phyloP scores from a whole-genome alignment of 2,888 invertebrate genomes.

The Caenorhabditis wallacei region DNA sequence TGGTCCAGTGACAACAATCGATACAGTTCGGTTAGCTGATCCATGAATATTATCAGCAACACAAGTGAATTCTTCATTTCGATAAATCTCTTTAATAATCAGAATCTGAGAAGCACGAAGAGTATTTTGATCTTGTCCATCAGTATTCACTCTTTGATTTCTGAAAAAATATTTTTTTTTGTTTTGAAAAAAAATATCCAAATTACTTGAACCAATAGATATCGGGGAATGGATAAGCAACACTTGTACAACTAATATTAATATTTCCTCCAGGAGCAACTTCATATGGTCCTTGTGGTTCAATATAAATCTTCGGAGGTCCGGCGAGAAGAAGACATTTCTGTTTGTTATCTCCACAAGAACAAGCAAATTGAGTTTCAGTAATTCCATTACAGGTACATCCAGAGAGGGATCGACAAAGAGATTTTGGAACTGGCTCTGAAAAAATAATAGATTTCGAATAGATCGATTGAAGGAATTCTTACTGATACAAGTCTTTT shows the following conservation, averaged over 20 bases:
- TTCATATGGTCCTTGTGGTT: constrained; percentile 81
- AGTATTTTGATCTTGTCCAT: constrained; percentile 20
- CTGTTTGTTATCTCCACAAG: constrained; percentile 78
- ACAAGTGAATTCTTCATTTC: constrained; percentile 80
- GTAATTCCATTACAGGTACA: constrained; percentile 80
- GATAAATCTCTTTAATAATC: constrained; percentile 80
- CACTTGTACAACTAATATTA: constrained; percentile 82
- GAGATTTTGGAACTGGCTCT: constrained; percentile 81
- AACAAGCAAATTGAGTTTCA: constrained; percentile 78
- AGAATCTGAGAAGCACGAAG: constrained; percentile 74
- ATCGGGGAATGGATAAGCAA: constrained; percentile 82
- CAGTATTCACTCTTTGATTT: constrained; percentile 40
- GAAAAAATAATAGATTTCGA: constrained; percentile 26
- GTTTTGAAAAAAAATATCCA: constrained; percentile 16
- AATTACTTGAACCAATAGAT: constrained; percentile 80
- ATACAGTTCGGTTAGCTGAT: constrained; percentile 74
- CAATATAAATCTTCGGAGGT: constrained; percentile 80
- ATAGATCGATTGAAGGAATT: neutral
- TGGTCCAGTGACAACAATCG: constrained; percentile 79
- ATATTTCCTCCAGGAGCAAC: constrained; percentile 82
- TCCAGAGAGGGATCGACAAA: constrained; percentile 80
- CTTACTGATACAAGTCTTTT: constrained; percentile 81
- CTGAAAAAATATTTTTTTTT: constrained; percentile 31
- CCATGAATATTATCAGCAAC: constrained; percentile 79
- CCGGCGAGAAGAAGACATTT: constrained; percentile 81